Evolutionary conservation across 2,888 invertebrate species (phyloP).

Genomic region (Metopia argyrocephala): DNA sequence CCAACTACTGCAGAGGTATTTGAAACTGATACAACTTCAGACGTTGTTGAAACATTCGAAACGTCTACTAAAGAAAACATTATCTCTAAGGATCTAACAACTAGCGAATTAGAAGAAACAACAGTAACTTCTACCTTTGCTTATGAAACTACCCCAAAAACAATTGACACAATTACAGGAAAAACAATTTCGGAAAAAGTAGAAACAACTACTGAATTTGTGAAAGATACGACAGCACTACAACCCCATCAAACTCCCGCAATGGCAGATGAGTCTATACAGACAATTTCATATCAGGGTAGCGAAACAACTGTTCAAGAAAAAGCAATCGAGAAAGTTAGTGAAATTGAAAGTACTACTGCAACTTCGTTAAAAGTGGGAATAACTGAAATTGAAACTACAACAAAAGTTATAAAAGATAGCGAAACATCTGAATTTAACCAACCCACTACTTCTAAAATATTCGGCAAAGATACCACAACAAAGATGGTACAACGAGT

Average conservation of each 20-base stretch:
- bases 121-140: too few species aligned
- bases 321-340: background rate
- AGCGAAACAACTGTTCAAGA: background rate
- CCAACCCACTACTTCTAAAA: too few species aligned
- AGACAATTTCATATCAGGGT: background rate
- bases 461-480: background rate
- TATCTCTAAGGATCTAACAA: background rate
- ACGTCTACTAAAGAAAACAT: constrained; percentile 1
- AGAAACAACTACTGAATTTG: background rate
- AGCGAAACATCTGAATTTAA: too few species aligned
- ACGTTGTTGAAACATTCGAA: background rate
- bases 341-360: background rate
- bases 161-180: background rate
- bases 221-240: background rate
- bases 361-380: background rate
- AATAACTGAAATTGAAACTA: background rate
- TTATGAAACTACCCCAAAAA: background rate
- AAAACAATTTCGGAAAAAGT: background rate
- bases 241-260: constrained; percentile 5
- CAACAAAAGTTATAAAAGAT: background rate
- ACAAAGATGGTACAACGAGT: too few species aligned
- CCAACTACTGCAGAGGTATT: background rate
- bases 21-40: constrained; percentile 4
- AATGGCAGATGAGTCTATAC: background rate
- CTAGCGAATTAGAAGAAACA: background rate